Conservation (phyloP, 2,797 vertebrate species). For the Poecilia picta region DNA sequence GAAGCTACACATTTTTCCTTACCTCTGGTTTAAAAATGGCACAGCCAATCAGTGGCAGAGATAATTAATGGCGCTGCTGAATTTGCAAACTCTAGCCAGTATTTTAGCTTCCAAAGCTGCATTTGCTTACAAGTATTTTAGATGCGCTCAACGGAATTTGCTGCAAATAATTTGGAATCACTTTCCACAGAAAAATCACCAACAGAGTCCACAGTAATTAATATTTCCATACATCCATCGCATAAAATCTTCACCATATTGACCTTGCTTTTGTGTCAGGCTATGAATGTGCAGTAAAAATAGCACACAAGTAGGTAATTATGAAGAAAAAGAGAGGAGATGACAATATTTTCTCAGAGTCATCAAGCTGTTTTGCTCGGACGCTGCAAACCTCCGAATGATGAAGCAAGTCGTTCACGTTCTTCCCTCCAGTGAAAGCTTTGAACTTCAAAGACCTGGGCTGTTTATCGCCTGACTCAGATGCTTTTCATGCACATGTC, state of each 20-base stretch:
- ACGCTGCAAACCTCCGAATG: not conserved
- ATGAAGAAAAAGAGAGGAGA: not conserved
- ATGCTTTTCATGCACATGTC: slow-evolving; percentile 16
- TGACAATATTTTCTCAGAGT: not conserved
- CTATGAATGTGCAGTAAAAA: not conserved
- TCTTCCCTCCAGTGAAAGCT: slow-evolving; percentile 4
- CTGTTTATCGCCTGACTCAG: slow-evolving; percentile 39
- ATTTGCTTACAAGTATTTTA: too few relatives aligned
- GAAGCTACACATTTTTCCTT: too few relatives aligned
- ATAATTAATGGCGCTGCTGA: too few relatives aligned
- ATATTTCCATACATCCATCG: not conserved
- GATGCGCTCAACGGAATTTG: too few relatives aligned
- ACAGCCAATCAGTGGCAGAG: too few relatives aligned
- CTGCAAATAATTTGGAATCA: not conserved
- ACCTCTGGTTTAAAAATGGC: too few relatives aligned
- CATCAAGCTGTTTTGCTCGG: not conserved
- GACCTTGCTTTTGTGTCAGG: not conserved
- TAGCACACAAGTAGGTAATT: too few relatives aligned
- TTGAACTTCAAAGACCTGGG: slow-evolving; percentile 19
- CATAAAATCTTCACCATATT: not conserved
- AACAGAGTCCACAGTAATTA: not conserved
- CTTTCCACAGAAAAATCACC: not conserved
- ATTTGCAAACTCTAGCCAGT: too few relatives aligned
- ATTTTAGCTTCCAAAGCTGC: too few relatives aligned
- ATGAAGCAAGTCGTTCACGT: slow-evolving; percentile 3